Evolutionary conservation across 2,113 vertebrate genomes (phyloP), one percentile per base, ranked within the genome.

Genomic region (Cololabis saira): DNA sequence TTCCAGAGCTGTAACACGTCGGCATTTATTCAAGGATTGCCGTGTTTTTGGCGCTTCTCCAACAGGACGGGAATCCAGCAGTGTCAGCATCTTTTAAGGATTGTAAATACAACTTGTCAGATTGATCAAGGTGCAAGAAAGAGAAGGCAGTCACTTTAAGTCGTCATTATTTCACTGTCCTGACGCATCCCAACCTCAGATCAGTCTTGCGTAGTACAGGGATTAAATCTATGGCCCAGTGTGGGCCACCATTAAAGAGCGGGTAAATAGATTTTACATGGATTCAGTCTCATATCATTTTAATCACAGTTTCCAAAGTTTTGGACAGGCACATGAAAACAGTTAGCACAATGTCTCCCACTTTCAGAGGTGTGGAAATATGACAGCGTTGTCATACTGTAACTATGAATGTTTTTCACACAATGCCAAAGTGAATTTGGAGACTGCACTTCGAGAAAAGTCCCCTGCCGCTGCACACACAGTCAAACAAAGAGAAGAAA

Each of bases 91-190:
- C 73, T 87, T n/a, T 84, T 86, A 53, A 59, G 74, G 76, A 71
- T 63, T 81, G 85, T 88, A 88, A 93, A 91, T 87, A 80, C 64
- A 74, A 60, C 52, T 78, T 87, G 86, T 87, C 88, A 82, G 65
- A 77, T 88, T 81, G 77, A 87, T 87, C 84, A 78, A 61, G 42
- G 68, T 61, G 65, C 48, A 52, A 74, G 62, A 75, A 63, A 47
- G 64, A 76, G 58, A 80, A 73, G 19, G 24, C 33, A 68, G 61
- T 66, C 67, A 61, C 76, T 67, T 85, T 61, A 77, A 87, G 82
- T 85, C 76, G 58, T 83, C 49, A 78, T 87, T 70, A 76, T 81
- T 76, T 77, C 48, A 30, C 42, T 14, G 45, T 62, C 67, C 47
- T 77, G 70, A 48, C 67, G 65, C 57, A 49, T 44, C 55, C 49